These are phyloP conservation scores for Porites lobata DNA, from an alignment of 92 coral and sea anemone species.

Conservation along the genomic window DNA sequence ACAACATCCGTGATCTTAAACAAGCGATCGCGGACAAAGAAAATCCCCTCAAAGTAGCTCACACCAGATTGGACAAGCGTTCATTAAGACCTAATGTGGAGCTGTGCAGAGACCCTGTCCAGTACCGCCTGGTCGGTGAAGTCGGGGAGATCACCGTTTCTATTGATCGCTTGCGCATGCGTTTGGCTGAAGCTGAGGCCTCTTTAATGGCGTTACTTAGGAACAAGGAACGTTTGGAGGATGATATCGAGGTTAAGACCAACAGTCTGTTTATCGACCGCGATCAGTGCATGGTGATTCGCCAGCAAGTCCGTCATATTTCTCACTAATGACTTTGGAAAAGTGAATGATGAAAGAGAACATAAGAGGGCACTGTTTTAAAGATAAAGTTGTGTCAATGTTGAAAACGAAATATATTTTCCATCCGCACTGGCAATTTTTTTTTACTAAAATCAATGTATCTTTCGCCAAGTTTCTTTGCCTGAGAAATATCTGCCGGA, in stretches of 20 bases:
- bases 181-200: slow-evolving; percentile 94
- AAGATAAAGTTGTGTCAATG: background rate
- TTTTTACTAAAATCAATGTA: background rate
- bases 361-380: background rate
- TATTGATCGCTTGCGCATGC: slow-evolving; percentile 94
- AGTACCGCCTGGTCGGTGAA: slow-evolving; percentile 95
- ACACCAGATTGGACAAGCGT: slow-evolving; percentile 96
- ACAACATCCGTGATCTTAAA: slow-evolving; percentile 88
- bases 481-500: background rate
- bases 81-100: slow-evolving; percentile 97
- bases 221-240: slow-evolving; percentile 92
- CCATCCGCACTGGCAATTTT: background rate
- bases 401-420: background rate
- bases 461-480: background rate
- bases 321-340: slow-evolving; percentile 74
- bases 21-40: slow-evolving; percentile 93
- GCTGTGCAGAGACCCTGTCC: slow-evolving; percentile 96
- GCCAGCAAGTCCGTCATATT: slow-evolving; percentile 94
- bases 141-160: slow-evolving; percentile 94
- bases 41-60: slow-evolving; percentile 96
- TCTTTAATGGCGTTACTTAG: slow-evolving; percentile 88
- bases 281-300: slow-evolving; percentile 94
- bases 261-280: slow-evolving; percentile 96
- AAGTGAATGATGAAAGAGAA: background rate
- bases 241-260: slow-evolving; percentile 97